phyloP scores from a whole-genome alignment of 2,113 vertebrate genomes.

The Cnemophilus loriae region DNA sequence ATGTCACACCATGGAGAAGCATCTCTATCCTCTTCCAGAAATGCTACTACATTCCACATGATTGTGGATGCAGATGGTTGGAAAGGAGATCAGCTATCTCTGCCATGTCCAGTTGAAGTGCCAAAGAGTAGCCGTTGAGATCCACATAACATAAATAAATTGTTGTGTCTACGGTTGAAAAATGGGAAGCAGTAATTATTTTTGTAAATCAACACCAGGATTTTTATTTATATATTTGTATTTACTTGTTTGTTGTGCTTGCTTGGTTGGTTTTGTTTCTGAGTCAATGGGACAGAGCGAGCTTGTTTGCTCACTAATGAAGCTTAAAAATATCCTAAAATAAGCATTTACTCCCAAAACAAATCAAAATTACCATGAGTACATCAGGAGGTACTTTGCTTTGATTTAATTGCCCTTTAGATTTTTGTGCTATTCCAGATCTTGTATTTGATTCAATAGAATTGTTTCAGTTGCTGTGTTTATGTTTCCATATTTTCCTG shows the following conservation, averaged over 20 bases:
- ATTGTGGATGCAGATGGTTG: background rate
- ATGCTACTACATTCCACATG: too few relatives aligned
- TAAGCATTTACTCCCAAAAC: background rate
- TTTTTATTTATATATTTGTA: background rate
- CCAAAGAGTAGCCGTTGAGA: background rate
- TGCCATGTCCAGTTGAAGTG: background rate
- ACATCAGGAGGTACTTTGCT: background rate
- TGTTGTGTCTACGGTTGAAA: background rate
- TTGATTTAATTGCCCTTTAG: background rate
- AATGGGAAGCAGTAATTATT: background rate
- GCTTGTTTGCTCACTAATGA: background rate
- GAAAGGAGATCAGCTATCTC: background rate
- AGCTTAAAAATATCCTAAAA: background rate
- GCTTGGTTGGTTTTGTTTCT: background rate
- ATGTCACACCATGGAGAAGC: fast-evolving
- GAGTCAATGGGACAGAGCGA: background rate
- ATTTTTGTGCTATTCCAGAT: background rate
- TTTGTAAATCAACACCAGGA: background rate
- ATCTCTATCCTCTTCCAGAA: background rate
- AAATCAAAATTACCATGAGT: background rate
- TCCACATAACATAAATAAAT: background rate
- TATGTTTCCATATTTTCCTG: slow-evolving; percentile 12
- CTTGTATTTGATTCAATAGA: background rate
- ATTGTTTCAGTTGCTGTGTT: background rate
- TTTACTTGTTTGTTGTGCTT: background rate